Conservation (phyloP, 2,797 vertebrate genomes). For the Brachyrhaphis roseni region DNA sequence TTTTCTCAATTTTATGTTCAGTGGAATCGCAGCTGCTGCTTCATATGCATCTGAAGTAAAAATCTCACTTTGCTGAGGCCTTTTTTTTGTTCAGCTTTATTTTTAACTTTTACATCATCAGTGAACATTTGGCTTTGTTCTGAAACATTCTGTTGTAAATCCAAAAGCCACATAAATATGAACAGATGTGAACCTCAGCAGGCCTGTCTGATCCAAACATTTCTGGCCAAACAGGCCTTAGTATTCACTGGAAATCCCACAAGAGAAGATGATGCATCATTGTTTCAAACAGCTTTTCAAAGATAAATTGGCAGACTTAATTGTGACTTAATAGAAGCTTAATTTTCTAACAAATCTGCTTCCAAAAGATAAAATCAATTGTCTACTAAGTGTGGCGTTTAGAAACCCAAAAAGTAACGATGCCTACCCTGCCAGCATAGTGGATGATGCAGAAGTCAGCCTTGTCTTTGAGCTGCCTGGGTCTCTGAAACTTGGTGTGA, state of each 20-base stretch:
- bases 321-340: background rate
- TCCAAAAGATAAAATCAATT: background rate
- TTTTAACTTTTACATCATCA: conserved; percentile 6
- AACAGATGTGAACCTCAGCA: conserved; percentile 57
- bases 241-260: background rate
- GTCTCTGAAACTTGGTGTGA: conserved; percentile 96
- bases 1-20: background rate
- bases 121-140: conserved; percentile 10
- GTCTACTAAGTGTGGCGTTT: conserved; percentile 4
- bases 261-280: conserved; percentile 7
- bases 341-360: background rate
- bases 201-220: conserved; percentile 19
- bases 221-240: conserved; percentile 24
- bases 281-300: background rate
- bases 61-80: background rate
- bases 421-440: conserved; percentile 93
- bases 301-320: background rate
- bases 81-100: background rate
- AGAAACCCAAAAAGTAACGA: background rate
- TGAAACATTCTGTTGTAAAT: background rate
- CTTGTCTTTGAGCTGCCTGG: conserved; percentile 97
- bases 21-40: background rate
- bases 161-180: conserved; percentile 30
- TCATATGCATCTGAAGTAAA: background rate
- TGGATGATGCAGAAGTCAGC: conserved; percentile 98